Base-by-base conservation (phyloP, 2,797 vertebrate genomes). In the Lerista edwardsae region DNA sequence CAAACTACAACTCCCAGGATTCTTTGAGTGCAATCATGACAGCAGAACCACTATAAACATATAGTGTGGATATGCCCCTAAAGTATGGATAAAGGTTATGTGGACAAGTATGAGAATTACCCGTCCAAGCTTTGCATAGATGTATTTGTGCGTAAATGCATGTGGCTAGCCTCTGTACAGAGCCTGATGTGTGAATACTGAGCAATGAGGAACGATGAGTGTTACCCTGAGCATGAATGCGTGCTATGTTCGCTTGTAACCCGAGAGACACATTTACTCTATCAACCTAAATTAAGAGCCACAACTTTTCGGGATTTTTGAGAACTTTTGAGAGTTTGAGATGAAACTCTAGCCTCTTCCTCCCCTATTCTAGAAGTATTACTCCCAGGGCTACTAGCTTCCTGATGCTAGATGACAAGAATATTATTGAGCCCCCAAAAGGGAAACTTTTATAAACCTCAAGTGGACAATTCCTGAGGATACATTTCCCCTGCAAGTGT, bases 111-210 rank as follows among this genome's bases (percentile, higher is more conserved):
- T 76, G 67, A 62, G 29, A 36, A 41, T 71, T 51, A 82, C 61
- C 57, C 62, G 73, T 74, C 65, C 65, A 41, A 39, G 73, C 41
- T 71, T 76, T 77, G 65, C 79, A 86, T 77, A 86, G 79, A 82
- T 86, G 79, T 76, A 27, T 77, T 80, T 86, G 79, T 82, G 65
- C 36, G 31, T 76, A 82, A 81, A 86, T 86, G 79, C 84, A 62
- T 39, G 23, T 31, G n/a, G 64, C 73, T 75, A 61, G 69, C 72
- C 25, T 75, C 51, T 68, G 36, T 65, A 47, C 75, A 55, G 75
- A 64, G 51, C 39, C 73, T 34, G 39, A 47, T 75, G 25, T 76
- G 57, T 76, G 39, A 71, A 51, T 61, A 71, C 31, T 76, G 41
- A 75, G 27, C 59, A 61, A 25, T 77, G 44, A 64, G 68, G 31